Evolutionary conservation across 2,797 vertebrate species (phyloP).

Genomic region (Monodelphis domestica): DNA sequence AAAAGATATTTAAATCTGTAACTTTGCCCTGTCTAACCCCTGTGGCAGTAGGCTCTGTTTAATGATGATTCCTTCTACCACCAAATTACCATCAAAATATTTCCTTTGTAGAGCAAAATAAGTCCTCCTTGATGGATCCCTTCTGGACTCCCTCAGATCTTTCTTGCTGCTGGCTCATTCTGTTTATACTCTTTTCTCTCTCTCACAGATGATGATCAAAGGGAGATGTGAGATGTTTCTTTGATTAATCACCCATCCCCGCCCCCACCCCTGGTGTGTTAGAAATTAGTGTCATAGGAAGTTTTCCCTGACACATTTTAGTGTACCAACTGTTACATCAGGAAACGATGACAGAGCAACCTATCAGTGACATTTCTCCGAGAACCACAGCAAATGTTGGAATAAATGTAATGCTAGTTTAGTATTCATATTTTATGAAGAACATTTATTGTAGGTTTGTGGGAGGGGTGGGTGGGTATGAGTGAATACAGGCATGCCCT

Average conservation of each 20-base stretch:
- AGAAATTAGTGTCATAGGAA: conserved; percentile 4
- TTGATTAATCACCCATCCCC: conserved; percentile 31
- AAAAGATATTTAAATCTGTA: background rate
- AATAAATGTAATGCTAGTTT: background rate
- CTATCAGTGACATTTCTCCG: background rate
- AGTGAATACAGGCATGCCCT: background rate
- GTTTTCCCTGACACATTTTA: conserved; percentile 10
- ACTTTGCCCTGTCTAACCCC: background rate
- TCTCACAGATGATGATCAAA: conserved; percentile 55
- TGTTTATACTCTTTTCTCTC: conserved; percentile 34
- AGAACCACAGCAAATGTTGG: background rate
- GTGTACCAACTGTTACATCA: background rate
- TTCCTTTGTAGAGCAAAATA: background rate
- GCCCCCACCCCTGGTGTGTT: background rate
- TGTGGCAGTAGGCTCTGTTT: background rate
- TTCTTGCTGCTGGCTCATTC: conserved; percentile 3
- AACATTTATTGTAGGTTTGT: background rate
- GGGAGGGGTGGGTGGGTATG: background rate
- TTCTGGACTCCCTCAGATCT: conserved; percentile 26
- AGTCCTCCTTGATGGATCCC: conserved; percentile 31
- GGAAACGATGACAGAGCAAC: conserved; percentile 38
- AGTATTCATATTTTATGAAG: conserved; percentile 11
- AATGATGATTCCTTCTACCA: background rate
- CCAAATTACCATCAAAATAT: conserved; percentile 29
- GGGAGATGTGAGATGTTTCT: conserved; percentile 30